phyloP scores from a whole-genome alignment of 2,888 invertebrate species.

The Phorcus lineatus region DNA sequence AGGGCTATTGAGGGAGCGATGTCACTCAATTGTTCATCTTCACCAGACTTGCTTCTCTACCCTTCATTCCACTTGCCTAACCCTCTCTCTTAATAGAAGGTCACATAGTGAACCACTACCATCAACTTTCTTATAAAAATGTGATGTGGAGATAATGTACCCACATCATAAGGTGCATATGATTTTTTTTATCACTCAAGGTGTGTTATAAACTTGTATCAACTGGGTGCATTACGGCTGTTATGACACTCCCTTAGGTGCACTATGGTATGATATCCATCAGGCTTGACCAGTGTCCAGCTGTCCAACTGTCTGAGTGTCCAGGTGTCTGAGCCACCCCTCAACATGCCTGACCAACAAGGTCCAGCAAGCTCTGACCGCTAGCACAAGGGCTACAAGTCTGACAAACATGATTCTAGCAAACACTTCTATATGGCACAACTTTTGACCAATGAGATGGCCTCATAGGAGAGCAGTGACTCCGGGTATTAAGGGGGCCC shows the following conservation, averaged over 20 bases:
- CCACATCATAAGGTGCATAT: conserved; percentile 1
- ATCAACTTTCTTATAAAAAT: conserved; percentile 7
- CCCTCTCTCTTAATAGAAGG: neutral
- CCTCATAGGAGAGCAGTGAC: neutral
- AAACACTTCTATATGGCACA: neutral
- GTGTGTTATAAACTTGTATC: neutral
- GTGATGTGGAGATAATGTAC: neutral
- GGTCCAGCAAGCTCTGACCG: neutral
- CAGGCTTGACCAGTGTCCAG: neutral
- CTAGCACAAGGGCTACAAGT: neutral
- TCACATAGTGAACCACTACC: neutral
- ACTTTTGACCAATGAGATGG: conserved; percentile 1
- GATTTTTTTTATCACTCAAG: conserved; percentile 4
- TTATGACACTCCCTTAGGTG: neutral
- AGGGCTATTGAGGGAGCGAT: neutral
- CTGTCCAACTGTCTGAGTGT: neutral
- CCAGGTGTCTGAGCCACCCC: conserved; percentile 7
- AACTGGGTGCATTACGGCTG: neutral
- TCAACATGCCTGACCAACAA: neutral
- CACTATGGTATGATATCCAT: neutral
- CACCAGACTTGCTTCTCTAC: neutral
- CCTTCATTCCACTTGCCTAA: neutral
- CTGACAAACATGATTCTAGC: conserved; percentile 5
- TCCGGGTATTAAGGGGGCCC: neutral
- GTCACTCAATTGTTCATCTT: neutral